Conservation (phyloP, 1,140 invertebrate species). For the Drosophila lini region DNA sequence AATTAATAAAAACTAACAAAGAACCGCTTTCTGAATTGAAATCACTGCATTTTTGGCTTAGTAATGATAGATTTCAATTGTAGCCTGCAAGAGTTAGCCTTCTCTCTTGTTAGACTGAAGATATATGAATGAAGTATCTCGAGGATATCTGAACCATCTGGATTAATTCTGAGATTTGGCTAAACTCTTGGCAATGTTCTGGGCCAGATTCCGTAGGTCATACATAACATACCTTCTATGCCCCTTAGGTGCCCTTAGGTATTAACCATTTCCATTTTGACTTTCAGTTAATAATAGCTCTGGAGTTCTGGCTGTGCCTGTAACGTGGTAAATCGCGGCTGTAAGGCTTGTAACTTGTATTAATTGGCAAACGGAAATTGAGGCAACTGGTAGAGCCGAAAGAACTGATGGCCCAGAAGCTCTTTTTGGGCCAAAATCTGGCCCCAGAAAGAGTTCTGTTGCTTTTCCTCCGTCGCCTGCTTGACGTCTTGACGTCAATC, state of each 20-base stretch:
- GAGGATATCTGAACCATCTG: neutral
- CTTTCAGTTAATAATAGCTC: neutral
- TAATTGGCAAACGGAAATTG: neutral
- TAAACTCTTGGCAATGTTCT: neutral
- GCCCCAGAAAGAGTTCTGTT: neutral
- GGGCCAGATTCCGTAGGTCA: no score
- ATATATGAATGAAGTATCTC: no score
- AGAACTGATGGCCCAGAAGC: conserved; percentile 12
- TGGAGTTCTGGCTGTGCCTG: neutral
- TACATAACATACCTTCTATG: neutral
- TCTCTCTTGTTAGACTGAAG: no score
- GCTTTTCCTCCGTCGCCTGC: conserved; percentile 8
- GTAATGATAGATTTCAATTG: no score
- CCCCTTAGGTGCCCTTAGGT: neutral
- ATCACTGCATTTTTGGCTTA: no score
- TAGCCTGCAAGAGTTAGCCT: no score
- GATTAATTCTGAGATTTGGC: neutral
- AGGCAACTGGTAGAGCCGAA: no score
- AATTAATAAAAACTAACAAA: no score
- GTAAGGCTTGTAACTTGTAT: neutral
- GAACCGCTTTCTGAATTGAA: no score
- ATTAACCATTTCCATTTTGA: neutral
- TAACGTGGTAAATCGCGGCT: neutral
- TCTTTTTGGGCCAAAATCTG: conserved; percentile 15
- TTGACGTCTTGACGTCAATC: conserved; percentile 26